Conservation (phyloP, 2,113 vertebrate species). For the Coptodon bakossiorum region DNA sequence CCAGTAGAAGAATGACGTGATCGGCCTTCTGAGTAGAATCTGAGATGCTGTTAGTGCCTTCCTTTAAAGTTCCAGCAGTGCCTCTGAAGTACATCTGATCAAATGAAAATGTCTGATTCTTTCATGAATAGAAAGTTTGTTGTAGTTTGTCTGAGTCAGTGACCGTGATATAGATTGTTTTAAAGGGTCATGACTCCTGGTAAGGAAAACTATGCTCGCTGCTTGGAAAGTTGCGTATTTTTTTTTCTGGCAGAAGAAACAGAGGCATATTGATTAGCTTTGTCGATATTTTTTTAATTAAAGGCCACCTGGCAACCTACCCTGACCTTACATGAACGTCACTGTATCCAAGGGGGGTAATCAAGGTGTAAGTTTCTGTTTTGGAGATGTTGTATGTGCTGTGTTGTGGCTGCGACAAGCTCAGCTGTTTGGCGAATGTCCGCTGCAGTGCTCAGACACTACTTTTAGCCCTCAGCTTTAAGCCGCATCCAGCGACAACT, state of each 20-base stretch:
- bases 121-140: not conserved
- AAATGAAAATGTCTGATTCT: not conserved
- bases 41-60: not conserved
- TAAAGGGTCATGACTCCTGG: not conserved
- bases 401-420: conserved; percentile 45
- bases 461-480: conserved; percentile 57
- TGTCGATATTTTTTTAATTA: not conserved
- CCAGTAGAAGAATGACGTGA: conserved; percentile 24
- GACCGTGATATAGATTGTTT: not conserved
- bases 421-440: conserved; percentile 63
- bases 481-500: conserved; percentile 49
- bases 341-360: not conserved
- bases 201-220: not conserved
- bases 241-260: not conserved
- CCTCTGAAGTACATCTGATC: not conserved
- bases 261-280: not conserved
- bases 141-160: not conserved
- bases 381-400: conserved; percentile 48
- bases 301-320: not conserved
- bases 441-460: conserved; percentile 35
- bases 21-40: conserved; percentile 31
- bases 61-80: not conserved
- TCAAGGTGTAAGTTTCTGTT: conserved; percentile 44
- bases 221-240: not conserved
- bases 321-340: not conserved